Evolutionary conservation across 2,113 vertebrate genomes (phyloP), one percentile per base, ranked within the genome.

Genomic region (Spilogale gracilis): DNA sequence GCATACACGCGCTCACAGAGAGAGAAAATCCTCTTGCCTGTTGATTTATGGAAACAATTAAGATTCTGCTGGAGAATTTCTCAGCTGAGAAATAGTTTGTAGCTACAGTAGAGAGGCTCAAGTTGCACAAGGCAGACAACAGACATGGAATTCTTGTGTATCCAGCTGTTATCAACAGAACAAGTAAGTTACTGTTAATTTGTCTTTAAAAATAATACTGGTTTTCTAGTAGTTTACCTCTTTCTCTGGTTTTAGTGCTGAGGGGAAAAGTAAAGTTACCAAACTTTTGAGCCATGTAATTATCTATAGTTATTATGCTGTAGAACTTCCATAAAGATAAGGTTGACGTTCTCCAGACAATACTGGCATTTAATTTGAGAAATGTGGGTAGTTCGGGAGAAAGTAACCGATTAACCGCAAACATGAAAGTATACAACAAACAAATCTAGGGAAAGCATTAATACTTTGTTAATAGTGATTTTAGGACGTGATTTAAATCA

Each of bases 31-130:
- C 99, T 99, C 98, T 98, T 98, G 99, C 98, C 97, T 97, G 97
- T 98, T 99, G 99, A 99, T 99, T 99, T 99, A 99, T 99, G 99
- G 99, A 99, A 99, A 99, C 99, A 99, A 99, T 98, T 99, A 99
- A 98, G 98, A 99, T 98, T 99, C 98, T 98, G 98, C 98, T 98
- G 98, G 98, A 99, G 99, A 96, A 99, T 98, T 99, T 99, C 98
- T 99, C 98, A 98, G 98, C 98, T 99, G 98, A 98, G 97, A 98
- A 99, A 98, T 98, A 99, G 98, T 98, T 98, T 99, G 98, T 98
- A 98, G 98, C 98, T 98, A 98, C 98, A 99, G 97, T 98, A 98
- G 94, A 98, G 97, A 96, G 98, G 98, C 99, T 99, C 98, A 99
- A 99, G 98, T 98, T 99, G 99, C 98, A 98, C 98, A 98, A 98